A percentile compares a stretch with the other conserved stretches of the same genome.
Evolutionary conservation across 92 coral and sea anemone species (phyloP).

Genomic region (Siderastrea radians): DNA sequence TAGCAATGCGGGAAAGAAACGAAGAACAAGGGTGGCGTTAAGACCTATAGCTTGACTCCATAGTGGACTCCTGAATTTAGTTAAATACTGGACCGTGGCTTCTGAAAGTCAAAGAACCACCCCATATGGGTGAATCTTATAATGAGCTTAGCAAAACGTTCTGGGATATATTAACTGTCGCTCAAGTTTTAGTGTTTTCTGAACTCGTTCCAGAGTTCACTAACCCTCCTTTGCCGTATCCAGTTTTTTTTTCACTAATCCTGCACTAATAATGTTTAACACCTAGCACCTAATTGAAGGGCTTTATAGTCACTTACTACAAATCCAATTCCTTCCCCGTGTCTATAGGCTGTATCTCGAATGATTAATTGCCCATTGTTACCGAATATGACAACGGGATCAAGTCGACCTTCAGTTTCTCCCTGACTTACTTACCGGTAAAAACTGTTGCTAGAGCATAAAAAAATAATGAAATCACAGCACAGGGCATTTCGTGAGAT

Average conservation of each 20-base stretch:
- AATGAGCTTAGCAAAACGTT: slow-evolving; percentile 27
- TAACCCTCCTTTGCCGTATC: not conserved
- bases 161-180: not conserved
- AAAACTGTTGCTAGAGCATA: not conserved
- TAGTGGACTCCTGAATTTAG: not conserved
- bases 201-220: not conserved
- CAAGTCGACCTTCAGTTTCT: not conserved
- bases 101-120: not conserved
- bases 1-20: not conserved
- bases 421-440: slow-evolving; percentile 24
- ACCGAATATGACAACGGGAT: not conserved
- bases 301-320: slow-evolving; percentile 16
- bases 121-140: not conserved
- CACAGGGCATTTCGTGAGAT: slow-evolving; percentile 36
- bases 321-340: slow-evolving; percentile 44
- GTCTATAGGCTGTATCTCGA: slow-evolving; percentile 8
- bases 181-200: not conserved
- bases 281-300: slow-evolving; percentile 20
- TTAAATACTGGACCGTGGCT: not conserved
- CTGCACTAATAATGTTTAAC: not conserved
- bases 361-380: slow-evolving; percentile 50
- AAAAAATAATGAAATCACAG: slow-evolving; percentile 1
- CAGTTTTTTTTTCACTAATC: not conserved
- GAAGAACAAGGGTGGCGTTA: not conserved
- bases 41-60: not conserved